Base-by-base conservation (phyloP, 1,140 invertebrate genomes). In the Cydia amplana region DNA sequence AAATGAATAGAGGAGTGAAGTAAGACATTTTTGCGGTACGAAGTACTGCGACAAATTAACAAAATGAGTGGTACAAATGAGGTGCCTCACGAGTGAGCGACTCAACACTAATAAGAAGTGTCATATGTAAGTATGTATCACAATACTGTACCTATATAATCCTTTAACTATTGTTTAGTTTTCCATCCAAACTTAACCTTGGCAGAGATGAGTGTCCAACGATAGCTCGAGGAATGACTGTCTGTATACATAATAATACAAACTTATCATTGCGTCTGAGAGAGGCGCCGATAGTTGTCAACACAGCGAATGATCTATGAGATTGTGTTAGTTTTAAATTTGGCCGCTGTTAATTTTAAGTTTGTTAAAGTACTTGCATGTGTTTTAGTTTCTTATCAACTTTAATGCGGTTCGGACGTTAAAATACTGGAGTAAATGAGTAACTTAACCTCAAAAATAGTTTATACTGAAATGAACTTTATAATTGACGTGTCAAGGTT, bases 321-420 rank as follows among this genome's bases (percentile, higher is more conserved):
- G 28, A 70, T 18, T n/a, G 32, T 70, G 16, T 43, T 70, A 70
- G 32, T 70, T 40, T 36, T 43, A 10, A 70, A 18, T 14, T 70
- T 40, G 10, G 65, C 65, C 65, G 43, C 65, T 10, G 65, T 36
- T 20, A 18, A 36, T 9, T n/a, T 40, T 70, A 70, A 70, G 36
- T 70, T 43, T 16, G 65, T 40, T 1, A 10, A n/a, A n/a, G 4
- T 51, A 32, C 32, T 70, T 70, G 36, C 9, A 40, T 40, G 64
- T 70, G 12, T 28, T 70, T 70, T 70, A 70, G 65, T 70, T 70
- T 40, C 14, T 70, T 60, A 60, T 60, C 55, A 60, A 60, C 55
- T 23, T 60, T 60, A 4, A 0, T 23, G 16, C 20, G 18, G 18
- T 60, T 12, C 55, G 55, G 20, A 23, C 55, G 55, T 60, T 23